A percentile compares a stretch with the other conserved stretches of the same genome.
Evolutionary conservation across 2,113 vertebrate species (phyloP).

Genomic region (Lampris megalopsis): DNA sequence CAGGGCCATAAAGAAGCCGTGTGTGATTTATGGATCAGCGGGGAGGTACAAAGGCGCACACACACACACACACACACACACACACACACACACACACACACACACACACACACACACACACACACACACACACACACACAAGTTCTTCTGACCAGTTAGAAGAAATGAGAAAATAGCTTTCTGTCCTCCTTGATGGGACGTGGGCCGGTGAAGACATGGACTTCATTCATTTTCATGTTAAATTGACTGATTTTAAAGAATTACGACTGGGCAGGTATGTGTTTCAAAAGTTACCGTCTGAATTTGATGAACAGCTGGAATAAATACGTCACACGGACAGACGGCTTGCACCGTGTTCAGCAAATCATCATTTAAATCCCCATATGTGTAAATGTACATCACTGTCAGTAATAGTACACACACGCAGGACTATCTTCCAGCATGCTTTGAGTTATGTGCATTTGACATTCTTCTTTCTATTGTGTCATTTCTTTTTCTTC

Average conservation of each 20-base stretch:
- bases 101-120: constrained; percentile 78
- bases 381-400: constrained; percentile 22
- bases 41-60: constrained; percentile 76
- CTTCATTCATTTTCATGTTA: constrained; percentile 61
- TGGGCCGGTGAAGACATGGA: constrained; percentile 50
- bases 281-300: constrained; percentile 68
- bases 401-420: too few species aligned
- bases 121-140: constrained; percentile 78
- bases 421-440: too few species aligned
- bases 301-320: constrained; percentile 67
- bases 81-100: constrained; percentile 78
- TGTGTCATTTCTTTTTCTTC: not conserved
- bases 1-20: constrained; percentile 65
- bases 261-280: constrained; percentile 63
- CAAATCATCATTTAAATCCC: constrained; percentile 55
- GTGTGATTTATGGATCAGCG: constrained; percentile 72
- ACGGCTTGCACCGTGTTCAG: constrained; percentile 54
- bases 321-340: constrained; percentile 58
- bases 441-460: not conserved
- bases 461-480: not conserved
- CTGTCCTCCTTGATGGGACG: constrained; percentile 70
- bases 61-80: constrained; percentile 77
- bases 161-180: constrained; percentile 74
- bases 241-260: constrained; percentile 69
- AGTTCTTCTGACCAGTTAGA: constrained; percentile 76